Evolutionary conservation across 2,113 vertebrate species (phyloP), one percentile per base, ranked within the genome.

Genomic region (Astatoreochromis straeleni): DNA sequence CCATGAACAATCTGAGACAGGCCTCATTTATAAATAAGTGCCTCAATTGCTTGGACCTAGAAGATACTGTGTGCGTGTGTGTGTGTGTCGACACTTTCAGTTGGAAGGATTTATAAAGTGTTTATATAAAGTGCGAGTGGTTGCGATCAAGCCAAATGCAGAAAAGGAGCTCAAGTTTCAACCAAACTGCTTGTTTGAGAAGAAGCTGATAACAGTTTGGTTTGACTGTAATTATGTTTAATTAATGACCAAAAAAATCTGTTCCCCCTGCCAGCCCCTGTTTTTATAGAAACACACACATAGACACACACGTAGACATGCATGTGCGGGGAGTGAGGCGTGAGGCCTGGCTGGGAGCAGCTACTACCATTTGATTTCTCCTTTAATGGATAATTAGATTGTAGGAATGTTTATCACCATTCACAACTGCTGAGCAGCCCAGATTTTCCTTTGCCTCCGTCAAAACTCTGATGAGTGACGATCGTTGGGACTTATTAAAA

Each of bases 191-290:
- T 87, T 88, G 88, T 92, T 95, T 60, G 91, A 92, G 89, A 75
- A 91, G 86, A 91, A 91, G 92, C 89, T 87, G 95, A 96, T 96
- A 97, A 96, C 93, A 93, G 93, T 92, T 92, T 8, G 58, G 91
- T 88, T 94, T 88, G 70, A 90, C 89, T 93, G 93, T 88, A 94
- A 94, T 96, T 95, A 91, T 3, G 29, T 87, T 94, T 94, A 94
- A 97, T 95, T 95, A 95, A 95, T 93, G 94, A 93, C 85, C 88
- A 88, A 91, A 88, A 75, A 89, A 93, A 86, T 65, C 54, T 83
- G 82, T 85, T 73, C 81, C 84, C 1, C 49, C 40, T 88, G 92
- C 94, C 92, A 93, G 83, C 70, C 60, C 35, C 9, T 12, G 19
- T 57, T 84, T 87, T 88, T 81, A 83, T 60, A 88, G 58, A 82